A percentile compares a stretch with the other conserved stretches of the same genome.
Evolutionary conservation across 1,140 invertebrate genomes (phyloP).

Genomic region (Aphelinus atriplicis): DNA sequence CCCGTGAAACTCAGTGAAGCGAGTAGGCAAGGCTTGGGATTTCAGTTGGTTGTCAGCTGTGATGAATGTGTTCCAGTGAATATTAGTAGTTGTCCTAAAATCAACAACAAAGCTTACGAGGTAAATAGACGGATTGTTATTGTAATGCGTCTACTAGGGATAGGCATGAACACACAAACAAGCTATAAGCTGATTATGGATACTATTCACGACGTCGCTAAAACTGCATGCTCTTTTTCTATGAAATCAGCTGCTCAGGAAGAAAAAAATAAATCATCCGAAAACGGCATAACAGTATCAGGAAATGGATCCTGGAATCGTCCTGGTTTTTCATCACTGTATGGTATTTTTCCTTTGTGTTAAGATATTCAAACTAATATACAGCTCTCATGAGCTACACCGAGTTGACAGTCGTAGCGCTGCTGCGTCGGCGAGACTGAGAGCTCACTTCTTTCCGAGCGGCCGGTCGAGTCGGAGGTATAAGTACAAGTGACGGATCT

Average conservation of each 20-base stretch:
- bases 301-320: constrained; percentile 44
- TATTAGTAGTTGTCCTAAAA: constrained; percentile 11
- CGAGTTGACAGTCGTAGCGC: too few species aligned
- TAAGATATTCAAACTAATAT: too few species aligned
- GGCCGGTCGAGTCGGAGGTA: too few species aligned
- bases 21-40: constrained; percentile 29
- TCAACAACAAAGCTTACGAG: constrained; percentile 31
- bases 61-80: not conserved
- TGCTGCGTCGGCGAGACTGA: too few species aligned
- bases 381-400: too few species aligned
- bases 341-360: constrained; percentile 34
- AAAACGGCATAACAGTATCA: constrained; percentile 22
- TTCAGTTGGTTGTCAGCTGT: constrained; percentile 20
- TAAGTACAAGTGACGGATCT: too few species aligned
- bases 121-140: constrained; percentile 19
- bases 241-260: constrained; percentile 16
- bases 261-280: constrained; percentile 23
- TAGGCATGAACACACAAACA: constrained; percentile 33
- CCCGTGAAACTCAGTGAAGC: constrained; percentile 18
- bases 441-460: too few species aligned
- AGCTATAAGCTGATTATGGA: too few species aligned
- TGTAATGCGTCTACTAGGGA: too few species aligned
- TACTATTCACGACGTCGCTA: too few species aligned
- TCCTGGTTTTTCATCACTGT: constrained; percentile 40
- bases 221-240: too few species aligned